Conservation (phyloP, 2,888 invertebrate species). For the Leptinotarsa peninsularis region DNA sequence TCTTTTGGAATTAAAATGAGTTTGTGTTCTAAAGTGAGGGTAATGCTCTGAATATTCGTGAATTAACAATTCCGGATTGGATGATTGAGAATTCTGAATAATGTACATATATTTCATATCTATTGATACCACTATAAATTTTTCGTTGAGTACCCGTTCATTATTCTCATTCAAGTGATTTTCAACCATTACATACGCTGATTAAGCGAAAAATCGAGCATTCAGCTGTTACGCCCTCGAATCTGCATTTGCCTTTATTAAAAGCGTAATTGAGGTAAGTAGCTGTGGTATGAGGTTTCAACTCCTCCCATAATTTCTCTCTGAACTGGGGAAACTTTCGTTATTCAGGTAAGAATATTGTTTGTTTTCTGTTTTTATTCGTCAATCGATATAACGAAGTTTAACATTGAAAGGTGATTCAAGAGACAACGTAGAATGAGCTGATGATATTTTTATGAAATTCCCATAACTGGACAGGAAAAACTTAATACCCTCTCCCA, state of each 20-base stretch:
- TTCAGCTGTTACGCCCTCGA: neutral
- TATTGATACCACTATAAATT: too few species aligned
- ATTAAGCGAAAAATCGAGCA: neutral
- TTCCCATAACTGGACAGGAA: too few species aligned
- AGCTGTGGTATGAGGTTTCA: neutral
- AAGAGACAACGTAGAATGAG: too few species aligned
- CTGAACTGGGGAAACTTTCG: neutral
- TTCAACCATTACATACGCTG: neutral
- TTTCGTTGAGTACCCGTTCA: too few species aligned
- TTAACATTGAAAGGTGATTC: neutral
- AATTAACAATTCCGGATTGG: too few species aligned
- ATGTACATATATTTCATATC: too few species aligned
- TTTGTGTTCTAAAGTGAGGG: too few species aligned
- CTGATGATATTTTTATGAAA: too few species aligned
- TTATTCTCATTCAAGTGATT: neutral
- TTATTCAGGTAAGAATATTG: slow-evolving; percentile 6
- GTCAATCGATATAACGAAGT: neutral
- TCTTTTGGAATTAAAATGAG: too few species aligned
- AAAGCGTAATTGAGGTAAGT: neutral
- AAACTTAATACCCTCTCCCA: too few species aligned
- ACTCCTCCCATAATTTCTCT: neutral
- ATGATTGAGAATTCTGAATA: too few species aligned
- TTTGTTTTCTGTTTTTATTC: slow-evolving; percentile 1
- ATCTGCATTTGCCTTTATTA: neutral
- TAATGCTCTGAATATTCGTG: too few species aligned